Evolutionary conservation across 2,797 vertebrate genomes (phyloP), one percentile per base, ranked within the genome.

Genomic region (Pseudochromis fuscus): DNA sequence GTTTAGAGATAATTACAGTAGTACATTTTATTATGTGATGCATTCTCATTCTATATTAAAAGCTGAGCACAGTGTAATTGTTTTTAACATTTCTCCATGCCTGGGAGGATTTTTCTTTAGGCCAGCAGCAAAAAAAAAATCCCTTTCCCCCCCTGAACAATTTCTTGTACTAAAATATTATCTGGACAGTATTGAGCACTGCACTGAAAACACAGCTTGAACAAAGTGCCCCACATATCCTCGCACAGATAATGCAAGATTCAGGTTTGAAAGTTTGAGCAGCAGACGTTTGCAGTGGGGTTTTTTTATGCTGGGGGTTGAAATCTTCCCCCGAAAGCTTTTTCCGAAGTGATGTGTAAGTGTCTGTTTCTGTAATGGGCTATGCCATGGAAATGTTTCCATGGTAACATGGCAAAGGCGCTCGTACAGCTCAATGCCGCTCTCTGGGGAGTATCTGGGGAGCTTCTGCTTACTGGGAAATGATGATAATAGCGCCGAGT

Each of bases 291-390:
- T 79, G 66, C 67, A 58, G 61, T 62, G 21, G n/a, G n/a, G n/a
- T n/a, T n/a, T 49, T 65, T 79, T 75, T 50, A 58, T 0, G 19
- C 19, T 21, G 5, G 38, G 46, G 73, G 76, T 64, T 77, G 79
- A 89, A 42, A 88, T 85, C 84, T 56, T 55, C 79, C 67, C 77
- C 58, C 77, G 23, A 68, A 92, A 91, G 89, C 81, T 86, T 73
- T 69, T 84, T 75, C 67, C 65, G 63, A 88, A 92, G 89, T 91
- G 90, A 93, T 92, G 90, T 91, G 88, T 82, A 87, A 89, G 88
- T 89, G 92, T 89, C 89, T 91, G 82, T 89, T 92, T 91, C 89
- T 93, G 85, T 91, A 91, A 93, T 91, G 88, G 93, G 85, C 89
- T 91, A 87, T 88, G 86, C 88, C 91, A 84, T 77, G 79, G 91